These are phyloP conservation scores for Glossophaga mutica DNA, from an alignment of 2,797 vertebrate genomes.

Conservation along the genomic window DNA sequence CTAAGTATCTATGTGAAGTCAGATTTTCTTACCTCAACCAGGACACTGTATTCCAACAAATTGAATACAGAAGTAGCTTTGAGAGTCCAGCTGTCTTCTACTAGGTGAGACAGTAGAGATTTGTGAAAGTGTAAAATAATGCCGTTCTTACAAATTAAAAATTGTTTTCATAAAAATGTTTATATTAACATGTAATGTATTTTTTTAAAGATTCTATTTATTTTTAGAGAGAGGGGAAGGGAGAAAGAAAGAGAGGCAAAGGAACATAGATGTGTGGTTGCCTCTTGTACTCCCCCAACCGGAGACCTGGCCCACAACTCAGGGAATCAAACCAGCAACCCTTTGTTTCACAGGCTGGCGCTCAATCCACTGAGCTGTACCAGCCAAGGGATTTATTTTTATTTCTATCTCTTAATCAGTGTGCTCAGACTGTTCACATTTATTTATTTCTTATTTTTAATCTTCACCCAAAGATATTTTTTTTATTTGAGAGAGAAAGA, in stretches of 20 bases:
- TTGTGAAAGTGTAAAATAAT: neutral
- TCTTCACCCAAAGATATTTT: neutral
- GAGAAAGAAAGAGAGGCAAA: too few relatives aligned
- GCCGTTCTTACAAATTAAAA: neutral
- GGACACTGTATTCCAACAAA: neutral
- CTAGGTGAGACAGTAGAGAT: neutral
- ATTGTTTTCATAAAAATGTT: neutral
- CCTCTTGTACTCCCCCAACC: too few relatives aligned
- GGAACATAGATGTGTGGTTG: neutral
- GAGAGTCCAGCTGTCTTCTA: neutral
- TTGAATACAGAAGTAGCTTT: neutral
- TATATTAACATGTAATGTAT: neutral
- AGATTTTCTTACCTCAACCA: neutral
- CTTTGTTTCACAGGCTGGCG: too few relatives aligned
- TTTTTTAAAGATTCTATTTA: neutral
- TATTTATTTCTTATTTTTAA: neutral
- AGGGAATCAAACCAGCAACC: too few relatives aligned
- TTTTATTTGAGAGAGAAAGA: neutral
- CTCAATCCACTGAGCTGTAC: neutral
- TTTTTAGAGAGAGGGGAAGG: neutral
- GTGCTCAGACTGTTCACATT: neutral
- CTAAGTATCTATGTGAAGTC: neutral
- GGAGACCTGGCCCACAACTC: too few relatives aligned
- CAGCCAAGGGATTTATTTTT: neutral
- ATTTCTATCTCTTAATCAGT: neutral